Evolutionary conservation across 1,140 invertebrate species (phyloP), one percentile per base, ranked within the genome.

Genomic region (Trichoplusia ni): DNA sequence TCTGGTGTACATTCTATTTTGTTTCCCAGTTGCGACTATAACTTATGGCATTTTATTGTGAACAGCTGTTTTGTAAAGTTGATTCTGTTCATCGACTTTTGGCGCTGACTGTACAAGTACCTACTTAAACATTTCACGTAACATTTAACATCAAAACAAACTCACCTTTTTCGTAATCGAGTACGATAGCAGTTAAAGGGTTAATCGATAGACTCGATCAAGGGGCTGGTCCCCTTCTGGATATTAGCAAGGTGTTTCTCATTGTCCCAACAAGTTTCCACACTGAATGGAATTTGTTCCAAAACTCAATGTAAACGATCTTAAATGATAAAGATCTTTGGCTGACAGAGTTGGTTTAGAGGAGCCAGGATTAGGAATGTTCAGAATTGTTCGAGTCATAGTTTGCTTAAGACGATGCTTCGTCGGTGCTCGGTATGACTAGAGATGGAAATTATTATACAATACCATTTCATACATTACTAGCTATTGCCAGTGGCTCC

Each of bases 201-300:
- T 60, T 60, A 60, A 60, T 60, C 56, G 56, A 47, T 46, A 7
- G 11, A 33, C 19, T 14, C 56, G 38, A 59, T 59, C 56, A 59
- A 21, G 53, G 35, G 21, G 21, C 8, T 9, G 18, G 25, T 31
- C 25, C 56, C 56, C 56, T 29, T 27, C n/a, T 19, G 6, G 19
- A 35, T 46, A 60, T 60, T 47, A 68, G 64, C 58, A 67, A 65
- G 58, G 65, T 75, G 71, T 71, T 70, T 71, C 59, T 60, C 42
- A 54, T 67, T 67, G 64, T 66, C 54, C 65, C 56, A 49, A 64
- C 47, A 78, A 75, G 64, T 78, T 75, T 35, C 56, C 59, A 62
- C 47, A 64, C 53, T 58, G 51, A 62, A 70, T 70, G 54, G 59
- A 72, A 77, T 77, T 75, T 72, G 75, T 77, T 75, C 51, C 64